Conservation (phyloP, 2,888 invertebrate species). For the Busseola fusca region DNA sequence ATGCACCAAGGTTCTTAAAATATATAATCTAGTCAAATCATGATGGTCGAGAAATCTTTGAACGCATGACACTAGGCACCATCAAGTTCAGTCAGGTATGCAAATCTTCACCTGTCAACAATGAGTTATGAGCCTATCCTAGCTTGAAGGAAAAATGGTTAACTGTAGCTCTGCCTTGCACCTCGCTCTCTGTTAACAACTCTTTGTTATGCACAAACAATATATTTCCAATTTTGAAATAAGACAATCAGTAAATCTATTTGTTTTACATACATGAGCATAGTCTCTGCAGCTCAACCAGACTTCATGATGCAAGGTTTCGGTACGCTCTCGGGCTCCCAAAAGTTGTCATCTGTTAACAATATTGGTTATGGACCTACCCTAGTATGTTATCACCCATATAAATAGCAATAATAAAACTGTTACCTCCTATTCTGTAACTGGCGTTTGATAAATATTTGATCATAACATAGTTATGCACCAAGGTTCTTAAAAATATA, state of each 20-base stretch:
- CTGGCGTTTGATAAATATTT: not conserved
- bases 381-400: constrained; percentile 11
- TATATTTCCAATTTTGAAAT: constrained; percentile 13
- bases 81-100: not conserved
- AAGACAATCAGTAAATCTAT: not conserved
- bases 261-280: constrained; percentile 39
- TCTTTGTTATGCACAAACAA: constrained; percentile 39
- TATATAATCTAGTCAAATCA: not conserved
- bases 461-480: not conserved
- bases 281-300: not conserved
- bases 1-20: not conserved
- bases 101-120: constrained; percentile 43
- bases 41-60: not conserved
- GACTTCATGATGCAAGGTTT: not conserved
- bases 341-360: constrained; percentile 41
- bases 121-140: constrained; percentile 37
- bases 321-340: not conserved
- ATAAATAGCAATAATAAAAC: constrained; percentile 6
- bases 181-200: constrained; percentile 28
- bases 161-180: constrained; percentile 23
- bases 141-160: not conserved
- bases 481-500: not conserved
- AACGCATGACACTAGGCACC: not conserved
- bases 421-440: constrained; percentile 18
- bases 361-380: constrained; percentile 36